These are phyloP conservation scores for Agonopterix alstromeriana DNA, from an alignment of 2,888 invertebrate genomes.

Conservation along the genomic window DNA sequence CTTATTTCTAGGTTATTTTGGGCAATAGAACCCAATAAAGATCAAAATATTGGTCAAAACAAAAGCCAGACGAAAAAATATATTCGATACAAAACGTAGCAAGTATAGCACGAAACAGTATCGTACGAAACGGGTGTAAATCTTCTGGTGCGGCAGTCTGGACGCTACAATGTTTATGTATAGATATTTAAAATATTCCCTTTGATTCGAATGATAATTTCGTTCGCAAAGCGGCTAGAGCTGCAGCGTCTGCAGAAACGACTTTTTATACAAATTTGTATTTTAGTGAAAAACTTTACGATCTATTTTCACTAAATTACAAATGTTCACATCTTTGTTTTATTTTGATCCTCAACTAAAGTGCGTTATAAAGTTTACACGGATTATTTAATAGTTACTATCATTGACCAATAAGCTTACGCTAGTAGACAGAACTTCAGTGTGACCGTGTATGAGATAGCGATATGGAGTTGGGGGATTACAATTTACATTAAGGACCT, in stretches of 20 bases:
- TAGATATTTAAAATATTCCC: slow-evolving; percentile 75
- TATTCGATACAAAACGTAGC: not conserved
- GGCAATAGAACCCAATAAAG: too few species aligned
- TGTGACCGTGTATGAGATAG: too few species aligned
- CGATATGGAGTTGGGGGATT: too few species aligned
- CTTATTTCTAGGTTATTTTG: too few species aligned
- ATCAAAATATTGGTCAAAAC: slow-evolving; percentile 1
- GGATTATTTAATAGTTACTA: too few species aligned
- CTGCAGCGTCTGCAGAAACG: slow-evolving; percentile 49
- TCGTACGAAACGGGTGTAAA: slow-evolving; percentile 40
- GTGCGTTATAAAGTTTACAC: too few species aligned
- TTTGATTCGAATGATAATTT: slow-evolving; percentile 76
- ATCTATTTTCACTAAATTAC: too few species aligned
- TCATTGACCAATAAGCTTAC: too few species aligned
- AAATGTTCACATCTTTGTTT: too few species aligned
- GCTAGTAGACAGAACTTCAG: too few species aligned
- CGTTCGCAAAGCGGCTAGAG: slow-evolving; percentile 42
- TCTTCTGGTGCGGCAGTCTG: slow-evolving; percentile 65
- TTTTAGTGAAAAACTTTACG: not conserved
- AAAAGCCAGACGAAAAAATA: slow-evolving; percentile 7
- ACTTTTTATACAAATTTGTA: slow-evolving; percentile 4
- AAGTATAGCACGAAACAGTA: slow-evolving; percentile 7
- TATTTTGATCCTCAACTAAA: too few species aligned
- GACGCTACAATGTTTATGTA: slow-evolving; percentile 46
- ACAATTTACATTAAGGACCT: too few species aligned